Evolutionary conservation across 2,888 invertebrate species (phyloP).

Genomic region (Homarus gammarus): DNA sequence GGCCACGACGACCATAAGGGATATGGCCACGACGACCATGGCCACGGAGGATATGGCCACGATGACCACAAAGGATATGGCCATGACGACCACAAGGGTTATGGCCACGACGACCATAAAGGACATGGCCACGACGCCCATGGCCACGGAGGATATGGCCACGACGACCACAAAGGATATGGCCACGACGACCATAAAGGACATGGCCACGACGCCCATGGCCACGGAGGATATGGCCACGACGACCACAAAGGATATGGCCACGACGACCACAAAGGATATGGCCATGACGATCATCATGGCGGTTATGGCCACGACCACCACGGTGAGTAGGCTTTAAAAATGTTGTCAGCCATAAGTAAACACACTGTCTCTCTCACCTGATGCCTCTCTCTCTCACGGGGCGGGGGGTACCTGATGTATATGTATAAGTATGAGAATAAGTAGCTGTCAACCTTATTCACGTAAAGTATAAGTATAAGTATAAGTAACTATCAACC

Average conservation of each 20-base stretch:
- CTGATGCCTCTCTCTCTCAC: too few relatives aligned
- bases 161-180: not conserved
- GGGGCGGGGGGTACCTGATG: too few relatives aligned
- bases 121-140: constrained; percentile 17
- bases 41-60: constrained; percentile 5
- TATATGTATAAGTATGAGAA: too few relatives aligned
- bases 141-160: too few relatives aligned
- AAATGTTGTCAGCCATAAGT: too few relatives aligned
- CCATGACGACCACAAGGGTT: not conserved
- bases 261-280: not conserved
- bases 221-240: too few relatives aligned
- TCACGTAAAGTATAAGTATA: too few relatives aligned
- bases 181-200: not conserved
- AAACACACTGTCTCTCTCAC: too few relatives aligned
- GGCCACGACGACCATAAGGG: not conserved
- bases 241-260: not conserved
- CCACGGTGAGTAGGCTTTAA: not conserved
- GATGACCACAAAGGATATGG: constrained; percentile 11
- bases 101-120: constrained; percentile 9
- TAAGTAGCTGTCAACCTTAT: too few relatives aligned
- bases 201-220: too few relatives aligned
- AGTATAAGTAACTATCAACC: too few relatives aligned
- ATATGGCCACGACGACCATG: constrained; percentile 1
- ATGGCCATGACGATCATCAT: not conserved
- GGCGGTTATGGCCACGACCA: constrained; percentile 25